Percentiles rank a stretch among this genome's conserved stretches.
Conservation (phyloP, 2,113 vertebrate species). For the Sebastes fasciatus region DNA sequence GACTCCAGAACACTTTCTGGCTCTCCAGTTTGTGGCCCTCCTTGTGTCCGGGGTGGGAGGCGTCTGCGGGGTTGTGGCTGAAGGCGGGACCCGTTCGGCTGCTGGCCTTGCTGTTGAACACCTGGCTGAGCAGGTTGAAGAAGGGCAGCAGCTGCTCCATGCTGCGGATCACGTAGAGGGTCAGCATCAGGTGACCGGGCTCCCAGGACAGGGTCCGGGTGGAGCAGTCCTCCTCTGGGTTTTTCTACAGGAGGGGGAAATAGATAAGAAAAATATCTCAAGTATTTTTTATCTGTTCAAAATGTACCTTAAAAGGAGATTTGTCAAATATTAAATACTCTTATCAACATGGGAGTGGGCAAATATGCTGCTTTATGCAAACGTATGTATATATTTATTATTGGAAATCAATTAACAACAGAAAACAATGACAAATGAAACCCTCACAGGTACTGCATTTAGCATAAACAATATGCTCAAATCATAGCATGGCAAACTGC, state of each 20-base stretch:
- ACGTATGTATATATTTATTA: no score
- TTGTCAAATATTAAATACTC: no score
- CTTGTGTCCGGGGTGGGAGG: slow-evolving; percentile 87
- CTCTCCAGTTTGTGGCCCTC: slow-evolving; percentile 93
- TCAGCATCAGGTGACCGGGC: slow-evolving; percentile 93
- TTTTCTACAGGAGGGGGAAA: slow-evolving; percentile 86
- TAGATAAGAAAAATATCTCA: not conserved
- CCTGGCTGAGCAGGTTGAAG: slow-evolving; percentile 96
- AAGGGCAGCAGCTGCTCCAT: slow-evolving; percentile 98
- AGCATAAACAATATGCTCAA: no score
- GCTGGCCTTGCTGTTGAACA: slow-evolving; percentile 96
- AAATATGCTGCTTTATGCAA: no score
- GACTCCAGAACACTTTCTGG: slow-evolving; percentile 95
- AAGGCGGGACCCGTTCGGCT: slow-evolving; percentile 89
- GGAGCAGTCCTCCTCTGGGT: slow-evolving; percentile 93
- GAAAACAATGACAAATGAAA: no score
- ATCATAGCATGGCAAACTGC: no score
- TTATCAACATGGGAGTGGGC: no score
- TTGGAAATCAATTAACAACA: no score
- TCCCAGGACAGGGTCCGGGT: slow-evolving; percentile 92
- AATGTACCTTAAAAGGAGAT: no score
- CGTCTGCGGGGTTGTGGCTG: slow-evolving; percentile 84
- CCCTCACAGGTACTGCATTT: no score
- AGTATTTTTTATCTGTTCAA: no score
- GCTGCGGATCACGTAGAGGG: slow-evolving; percentile 92